These are phyloP conservation scores for Meleagris gallopavo DNA, from an alignment of 2,113 vertebrate species.

Conservation along the genomic window DNA sequence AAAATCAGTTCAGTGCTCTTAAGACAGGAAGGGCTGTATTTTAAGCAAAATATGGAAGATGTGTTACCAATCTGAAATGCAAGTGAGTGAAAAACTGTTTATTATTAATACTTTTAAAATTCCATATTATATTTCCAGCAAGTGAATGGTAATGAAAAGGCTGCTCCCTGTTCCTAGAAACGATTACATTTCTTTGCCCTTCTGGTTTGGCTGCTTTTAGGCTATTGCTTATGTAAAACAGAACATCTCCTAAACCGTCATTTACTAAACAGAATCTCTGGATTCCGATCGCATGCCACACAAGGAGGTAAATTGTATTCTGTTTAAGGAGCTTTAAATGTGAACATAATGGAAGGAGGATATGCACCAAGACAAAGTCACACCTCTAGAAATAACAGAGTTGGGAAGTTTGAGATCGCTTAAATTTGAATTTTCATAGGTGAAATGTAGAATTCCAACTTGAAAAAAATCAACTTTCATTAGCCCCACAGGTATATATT, in stretches of 20 bases:
- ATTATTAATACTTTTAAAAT: neutral
- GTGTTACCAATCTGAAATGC: neutral
- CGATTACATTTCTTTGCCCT: slow-evolving; percentile 26
- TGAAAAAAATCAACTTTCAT: neutral
- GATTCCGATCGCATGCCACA: slow-evolving; percentile 25
- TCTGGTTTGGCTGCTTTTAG: slow-evolving; percentile 52
- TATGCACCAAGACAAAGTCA: neutral
- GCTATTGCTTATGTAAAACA: slow-evolving; percentile 69
- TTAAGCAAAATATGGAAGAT: slow-evolving; percentile 15
- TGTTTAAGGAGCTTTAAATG: slow-evolving; percentile 6
- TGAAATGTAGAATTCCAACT: slow-evolving; percentile 22
- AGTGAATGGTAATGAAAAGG: neutral
- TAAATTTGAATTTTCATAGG: neutral
- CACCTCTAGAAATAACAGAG: slow-evolving; percentile 1
- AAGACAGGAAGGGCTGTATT: slow-evolving; percentile 22
- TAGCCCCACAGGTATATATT: neutral
- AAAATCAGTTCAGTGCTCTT: slow-evolving; percentile 18
- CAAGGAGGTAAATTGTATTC: slow-evolving; percentile 44
- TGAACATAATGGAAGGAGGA: neutral
- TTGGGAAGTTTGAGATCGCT: neutral
- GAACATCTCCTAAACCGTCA: slow-evolving; percentile 14
- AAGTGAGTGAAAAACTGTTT: neutral
- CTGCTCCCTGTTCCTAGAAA: slow-evolving; percentile 1
- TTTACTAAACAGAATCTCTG: slow-evolving; percentile 62
- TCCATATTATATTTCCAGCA: neutral